Evolutionary conservation across 2,797 vertebrate genomes (phyloP).

Genomic region (Semotilus atromaculatus): DNA sequence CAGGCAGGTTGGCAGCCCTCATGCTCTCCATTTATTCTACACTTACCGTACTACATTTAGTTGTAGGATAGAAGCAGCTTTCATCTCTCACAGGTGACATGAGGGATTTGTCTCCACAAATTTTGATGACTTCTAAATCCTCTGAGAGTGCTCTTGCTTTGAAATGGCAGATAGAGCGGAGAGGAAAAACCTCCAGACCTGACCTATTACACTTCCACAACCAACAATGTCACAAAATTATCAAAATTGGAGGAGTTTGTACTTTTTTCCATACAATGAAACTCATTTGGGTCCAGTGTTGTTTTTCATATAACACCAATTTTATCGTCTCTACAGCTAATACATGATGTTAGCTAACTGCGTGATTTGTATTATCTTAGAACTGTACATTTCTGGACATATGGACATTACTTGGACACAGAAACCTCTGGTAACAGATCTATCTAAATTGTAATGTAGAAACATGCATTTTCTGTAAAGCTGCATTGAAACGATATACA

Average conservation of each 20-base stretch:
- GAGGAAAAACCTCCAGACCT: slow-evolving; percentile 24
- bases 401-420: background rate
- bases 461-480: no score
- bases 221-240: background rate
- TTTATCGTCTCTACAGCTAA: background rate
- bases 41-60: slow-evolving; percentile 40
- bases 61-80: slow-evolving; percentile 45
- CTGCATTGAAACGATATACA: no score
- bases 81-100: slow-evolving; percentile 51
- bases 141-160: slow-evolving; percentile 42
- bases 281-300: background rate
- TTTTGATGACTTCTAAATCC: slow-evolving; percentile 45
- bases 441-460: background rate
- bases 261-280: background rate
- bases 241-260: background rate
- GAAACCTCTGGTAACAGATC: background rate
- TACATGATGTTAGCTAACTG: no score
- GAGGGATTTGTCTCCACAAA: slow-evolving; percentile 50
- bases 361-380: no score
- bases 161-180: slow-evolving; percentile 26
- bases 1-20: background rate
- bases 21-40: slow-evolving; percentile 25
- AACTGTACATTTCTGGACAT: background rate
- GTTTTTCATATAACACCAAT: background rate
- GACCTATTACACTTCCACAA: background rate